Base-by-base conservation (phyloP, 1,140 invertebrate genomes). In the Euschistus heros region DNA sequence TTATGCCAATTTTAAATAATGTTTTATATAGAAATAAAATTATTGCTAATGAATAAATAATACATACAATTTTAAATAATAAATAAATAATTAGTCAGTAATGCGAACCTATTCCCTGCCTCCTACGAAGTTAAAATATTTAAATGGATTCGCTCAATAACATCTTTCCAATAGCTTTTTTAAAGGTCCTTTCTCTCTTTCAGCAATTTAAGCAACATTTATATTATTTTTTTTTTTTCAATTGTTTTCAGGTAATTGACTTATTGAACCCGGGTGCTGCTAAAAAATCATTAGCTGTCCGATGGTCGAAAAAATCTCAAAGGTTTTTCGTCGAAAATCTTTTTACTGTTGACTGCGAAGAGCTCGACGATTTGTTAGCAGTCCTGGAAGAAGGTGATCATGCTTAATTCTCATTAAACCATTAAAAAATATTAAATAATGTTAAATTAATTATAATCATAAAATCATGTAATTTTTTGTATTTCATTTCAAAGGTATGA, bases 261-360 rank as follows among this genome's bases (percentile, higher is more conserved):
- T 80, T 97, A 52, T 78, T 97, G 44, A 97, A 96, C 79, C 89
- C 91, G 0, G 89, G 89, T n/a, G 84, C 80, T 66, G 78, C 81
- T 0, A 80, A 87, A 54, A 91, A 92, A 73, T 84, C 94, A 0
- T 76, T 95, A 55, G 84, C 89, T 60, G 90, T 96, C 2, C 76
- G 94, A 57, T 97, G 94, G 93, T 91, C 90, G 18, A 94, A 94
- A 74, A 92, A 94, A 73, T 84, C 82, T 10, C 80, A 91, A 55
- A 91, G 92, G 4, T 97, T 97, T 74, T 96, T 95, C 73, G 93
- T 97, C 10, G 94, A 97, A 75, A 97, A 97, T 76, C 80, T 95
- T 0, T 97, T 96, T 75, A 91, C 88, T 1, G 91, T 96, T 0
- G 91, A 95, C 72, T 97, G 94, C 73, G 90, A 94, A 75, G 87